Base-by-base conservation (phyloP, 2,113 vertebrate species). In the Drymodes brunneopygia region DNA sequence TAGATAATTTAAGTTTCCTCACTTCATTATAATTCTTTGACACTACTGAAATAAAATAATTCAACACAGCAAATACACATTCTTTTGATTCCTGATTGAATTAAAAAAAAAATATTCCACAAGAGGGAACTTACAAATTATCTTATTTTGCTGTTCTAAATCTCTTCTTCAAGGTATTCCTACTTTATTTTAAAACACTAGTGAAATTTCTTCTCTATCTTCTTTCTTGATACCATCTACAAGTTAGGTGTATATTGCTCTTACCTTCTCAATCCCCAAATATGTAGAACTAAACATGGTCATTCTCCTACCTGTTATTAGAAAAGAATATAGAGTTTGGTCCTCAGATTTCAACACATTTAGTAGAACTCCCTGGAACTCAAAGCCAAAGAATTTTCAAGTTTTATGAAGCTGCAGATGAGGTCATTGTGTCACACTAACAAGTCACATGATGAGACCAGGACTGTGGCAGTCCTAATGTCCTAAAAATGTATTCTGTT, bases 1-100 rank as follows among this genome's bases (percentile, higher is more conserved):
- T 91, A 95, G 85, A 89, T 81, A 81, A 82, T 92, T 88, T 61
- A 90, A 88, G 24, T 28, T 88, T 94, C 69, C 69, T 87, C 40
- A 69, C 35, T 92, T 90, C 47, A 65, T 91, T 92, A 69, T 89
- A 89, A 87, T 86, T 81, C 25, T 86, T 71, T 67, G 40, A 75
- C 28, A 33, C 54, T 58, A 61, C 23, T 82, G 40, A 89, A 95
- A 81, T 73, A 56, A 92, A 91, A 64, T 51, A 91, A 67, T 69
- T 83, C 60, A 88, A 62, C 25, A 72, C 0, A 1, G 53, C 15
- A 78, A 89, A 89, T 29, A 92, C 1, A 8, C 18, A 74, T 71
- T 84, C 25, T 57, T 36, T 73, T 53, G 65, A 89, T 75, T 81
- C n/a, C 31, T 40, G 28, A 77, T 3, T 28, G 33, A 82, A 77